Base-by-base conservation (phyloP, 1,140 invertebrate species). In the Listronotus oregonensis region DNA sequence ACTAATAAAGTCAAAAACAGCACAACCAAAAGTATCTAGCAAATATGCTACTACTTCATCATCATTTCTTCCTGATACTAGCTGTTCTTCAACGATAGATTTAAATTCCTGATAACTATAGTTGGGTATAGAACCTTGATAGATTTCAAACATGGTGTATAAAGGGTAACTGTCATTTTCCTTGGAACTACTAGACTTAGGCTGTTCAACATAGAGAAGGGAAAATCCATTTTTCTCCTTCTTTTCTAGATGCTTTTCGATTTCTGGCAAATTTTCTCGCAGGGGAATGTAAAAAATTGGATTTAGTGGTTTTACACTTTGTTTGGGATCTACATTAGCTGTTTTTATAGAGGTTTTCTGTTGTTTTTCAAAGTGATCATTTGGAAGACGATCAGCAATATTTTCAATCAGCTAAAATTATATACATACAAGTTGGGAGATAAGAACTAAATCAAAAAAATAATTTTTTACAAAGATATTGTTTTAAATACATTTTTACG, bases 21-120 rank as follows among this genome's bases (percentile, higher is more conserved):
- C 92, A 80, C 90, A 95, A 6, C 95, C 93, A 57, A 92, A 82
- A 15, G 96, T 78, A 70, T 97, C 94, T 80, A 96, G 90, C 7
- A 98, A 78, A 78, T 95, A 92, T 81, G 90, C 92, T 76, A 96
- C 90, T 60, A 95, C 78, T 74, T 91, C 90, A 72, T 91, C 87
- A 74, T 88, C 85, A 40, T 82, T 83, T 71, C 84, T 84, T 44
- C 84, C 82, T 0, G 90, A 87, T 15, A 49, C 66, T 15, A 74
- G 31, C 10, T 67, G 64, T 12, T 57, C 68, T 11, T 64, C 14
- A 9, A 73, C 52, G 15, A 73, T 71, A 11, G 60, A 43, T 46
- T 66, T 70, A 39, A 73, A 73, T 57, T 71, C 65, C 1, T 67
- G 34, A 39, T 67, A 73, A 15, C 50, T 59, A 49, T 71, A 73